These are phyloP conservation scores for Cheilosia vulpina DNA, from an alignment of 2,888 invertebrate genomes.

Conservation along the genomic window DNA sequence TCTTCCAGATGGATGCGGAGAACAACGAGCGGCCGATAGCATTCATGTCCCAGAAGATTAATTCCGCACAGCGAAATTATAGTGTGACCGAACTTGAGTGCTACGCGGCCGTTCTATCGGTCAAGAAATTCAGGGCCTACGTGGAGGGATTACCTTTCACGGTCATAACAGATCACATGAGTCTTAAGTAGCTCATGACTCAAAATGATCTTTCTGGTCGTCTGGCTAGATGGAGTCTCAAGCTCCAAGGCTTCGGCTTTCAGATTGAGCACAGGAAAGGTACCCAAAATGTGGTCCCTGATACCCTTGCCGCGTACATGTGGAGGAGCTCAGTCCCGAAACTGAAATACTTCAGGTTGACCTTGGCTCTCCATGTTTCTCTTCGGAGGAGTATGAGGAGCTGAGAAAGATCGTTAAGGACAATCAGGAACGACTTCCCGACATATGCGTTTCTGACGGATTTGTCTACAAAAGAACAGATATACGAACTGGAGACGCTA, in stretches of 20 bases:
- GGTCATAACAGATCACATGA: background rate
- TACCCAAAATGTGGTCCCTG: no score
- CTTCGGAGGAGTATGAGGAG: background rate
- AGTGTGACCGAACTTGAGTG: background rate
- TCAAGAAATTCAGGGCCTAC: background rate
- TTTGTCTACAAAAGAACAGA: background rate
- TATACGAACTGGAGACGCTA: background rate
- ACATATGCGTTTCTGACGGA: background rate
- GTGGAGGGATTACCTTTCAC: background rate
- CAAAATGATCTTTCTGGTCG: no score
- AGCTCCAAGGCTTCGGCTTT: background rate
- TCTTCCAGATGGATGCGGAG: background rate
- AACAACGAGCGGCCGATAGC: background rate
- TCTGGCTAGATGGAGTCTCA: background rate
- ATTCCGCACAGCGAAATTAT: background rate
- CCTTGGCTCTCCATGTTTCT: background rate
- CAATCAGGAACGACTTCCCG: background rate
- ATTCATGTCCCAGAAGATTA: slow-evolving; percentile 1
- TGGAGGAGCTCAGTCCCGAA: no score
- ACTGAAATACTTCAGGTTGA: no score
- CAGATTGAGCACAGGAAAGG: background rate
- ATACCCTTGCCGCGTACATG: background rate
- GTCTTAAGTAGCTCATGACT: background rate
- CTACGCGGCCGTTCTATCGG: background rate
- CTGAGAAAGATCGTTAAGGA: background rate